Conservation (phyloP, 30 jellyfish, hydroid and myxozoan genomes). For the Turritopsis rubra region DNA sequence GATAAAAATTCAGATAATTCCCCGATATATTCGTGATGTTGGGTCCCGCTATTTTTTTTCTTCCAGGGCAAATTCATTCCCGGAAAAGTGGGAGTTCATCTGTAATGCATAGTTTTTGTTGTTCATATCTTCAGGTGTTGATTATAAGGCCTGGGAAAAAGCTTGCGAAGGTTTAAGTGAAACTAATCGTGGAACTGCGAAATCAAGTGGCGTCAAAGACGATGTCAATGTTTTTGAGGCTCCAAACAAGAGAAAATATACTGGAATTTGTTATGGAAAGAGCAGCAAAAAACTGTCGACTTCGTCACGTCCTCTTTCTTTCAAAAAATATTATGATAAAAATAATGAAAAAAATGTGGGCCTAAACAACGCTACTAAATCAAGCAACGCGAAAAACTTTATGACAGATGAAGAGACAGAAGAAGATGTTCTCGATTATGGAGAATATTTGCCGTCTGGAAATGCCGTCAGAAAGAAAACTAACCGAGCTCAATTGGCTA, state of each 20-base stretch:
- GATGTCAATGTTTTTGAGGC: not conserved
- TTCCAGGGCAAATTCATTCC: too few species aligned
- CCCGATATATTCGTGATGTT: too few species aligned
- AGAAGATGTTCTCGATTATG: not conserved
- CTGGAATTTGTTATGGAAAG: not conserved
- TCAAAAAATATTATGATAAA: not conserved
- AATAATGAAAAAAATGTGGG: not conserved
- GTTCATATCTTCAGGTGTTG: not conserved
- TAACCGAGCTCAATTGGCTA: not conserved
- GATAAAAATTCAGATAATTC: too few species aligned
- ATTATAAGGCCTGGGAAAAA: not conserved
- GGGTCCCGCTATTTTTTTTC: too few species aligned
- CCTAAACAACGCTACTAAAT: not conserved
- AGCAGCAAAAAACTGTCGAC: not conserved
- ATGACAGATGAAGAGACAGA: not conserved
- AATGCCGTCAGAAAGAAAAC: not conserved
- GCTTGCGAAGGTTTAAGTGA: not conserved
- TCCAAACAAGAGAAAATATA: not conserved
- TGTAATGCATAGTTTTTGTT: not conserved
- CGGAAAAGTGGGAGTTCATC: not conserved
- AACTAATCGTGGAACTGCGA: too few species aligned
- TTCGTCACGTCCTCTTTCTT: too few species aligned
- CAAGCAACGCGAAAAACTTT: not conserved
- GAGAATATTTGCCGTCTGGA: not conserved
- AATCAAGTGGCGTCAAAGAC: not conserved